Conservation (phyloP, 2,797 vertebrate species). For the Rhinogobio ventralis region DNA sequence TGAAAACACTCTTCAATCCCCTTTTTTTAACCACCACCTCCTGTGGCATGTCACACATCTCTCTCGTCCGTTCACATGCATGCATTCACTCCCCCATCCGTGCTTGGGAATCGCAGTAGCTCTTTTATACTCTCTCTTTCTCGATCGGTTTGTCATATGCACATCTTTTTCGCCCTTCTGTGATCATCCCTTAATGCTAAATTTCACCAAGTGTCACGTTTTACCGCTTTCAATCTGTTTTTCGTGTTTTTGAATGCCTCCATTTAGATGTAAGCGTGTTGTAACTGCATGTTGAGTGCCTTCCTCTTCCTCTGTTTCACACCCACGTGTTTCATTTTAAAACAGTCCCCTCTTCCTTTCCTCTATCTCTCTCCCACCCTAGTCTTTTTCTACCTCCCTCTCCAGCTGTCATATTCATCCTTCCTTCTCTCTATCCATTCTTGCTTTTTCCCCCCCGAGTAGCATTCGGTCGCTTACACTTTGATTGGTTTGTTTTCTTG, state of each 20-base stretch:
- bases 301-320: conserved; percentile 66
- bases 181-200: conserved; percentile 36
- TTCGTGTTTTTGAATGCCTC: conserved; percentile 35
- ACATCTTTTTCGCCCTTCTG: conserved; percentile 27
- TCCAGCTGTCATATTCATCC: conserved; percentile 59
- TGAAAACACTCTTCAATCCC: conserved; percentile 62
- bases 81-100: conserved; percentile 28
- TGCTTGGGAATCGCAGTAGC: background rate
- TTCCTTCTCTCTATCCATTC: conserved; percentile 46
- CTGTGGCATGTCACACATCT: conserved; percentile 60
- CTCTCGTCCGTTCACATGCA: conserved; percentile 39
- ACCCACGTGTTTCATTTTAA: conserved; percentile 72
- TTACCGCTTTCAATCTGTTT: conserved; percentile 18
- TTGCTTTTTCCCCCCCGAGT: background rate
- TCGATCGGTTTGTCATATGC: conserved; percentile 4
- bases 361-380: conserved; percentile 46
- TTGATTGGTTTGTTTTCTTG: conserved; percentile 29
- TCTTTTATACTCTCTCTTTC: conserved; percentile 30
- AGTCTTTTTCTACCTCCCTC: conserved; percentile 56
- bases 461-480: conserved; percentile 23
- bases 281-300: conserved; percentile 75
- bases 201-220: conserved; percentile 20
- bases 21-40: conserved; percentile 62
- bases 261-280: conserved; percentile 64
- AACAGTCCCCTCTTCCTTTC: conserved; percentile 60